phyloP scores from a whole-genome alignment of 2,797 vertebrate species.

The Enoplosus armatus region DNA sequence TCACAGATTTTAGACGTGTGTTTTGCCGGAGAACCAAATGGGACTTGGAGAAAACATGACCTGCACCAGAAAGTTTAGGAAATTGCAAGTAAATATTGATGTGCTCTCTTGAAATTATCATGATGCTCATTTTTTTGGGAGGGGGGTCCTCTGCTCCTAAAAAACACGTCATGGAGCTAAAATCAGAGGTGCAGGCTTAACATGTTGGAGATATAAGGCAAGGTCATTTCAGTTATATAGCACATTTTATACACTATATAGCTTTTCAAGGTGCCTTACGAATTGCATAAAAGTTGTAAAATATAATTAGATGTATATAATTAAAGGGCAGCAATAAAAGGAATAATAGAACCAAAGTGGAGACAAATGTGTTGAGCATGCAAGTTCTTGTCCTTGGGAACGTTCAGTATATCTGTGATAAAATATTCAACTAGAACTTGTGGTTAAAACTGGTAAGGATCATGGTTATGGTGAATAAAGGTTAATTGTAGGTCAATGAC shows the following conservation, averaged over 20 bases:
- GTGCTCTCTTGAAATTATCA: background rate
- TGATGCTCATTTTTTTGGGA: background rate
- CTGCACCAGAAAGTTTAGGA: background rate
- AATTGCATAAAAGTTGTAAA: background rate
- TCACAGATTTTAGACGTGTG: conserved; percentile 9
- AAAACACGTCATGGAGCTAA: background rate
- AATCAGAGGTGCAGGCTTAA: background rate
- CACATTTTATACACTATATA: background rate
- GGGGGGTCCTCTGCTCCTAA: background rate
- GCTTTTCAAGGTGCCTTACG: background rate
- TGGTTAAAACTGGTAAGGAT: too few relatives aligned
- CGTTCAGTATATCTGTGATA: background rate
- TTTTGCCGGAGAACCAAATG: conserved; percentile 23
- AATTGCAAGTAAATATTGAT: background rate
- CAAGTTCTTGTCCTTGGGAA: background rate
- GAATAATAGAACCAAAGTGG: background rate
- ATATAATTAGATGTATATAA: background rate
- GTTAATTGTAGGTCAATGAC: background rate
- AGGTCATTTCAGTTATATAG: background rate
- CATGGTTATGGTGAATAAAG: background rate
- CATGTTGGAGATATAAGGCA: too few relatives aligned
- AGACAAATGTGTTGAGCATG: background rate
- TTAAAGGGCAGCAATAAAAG: background rate
- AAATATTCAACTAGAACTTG: too few relatives aligned
- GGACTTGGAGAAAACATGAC: conserved; percentile 11